Conservation (phyloP, 1,140 invertebrate species). For the Lordiphosa collinella region DNA sequence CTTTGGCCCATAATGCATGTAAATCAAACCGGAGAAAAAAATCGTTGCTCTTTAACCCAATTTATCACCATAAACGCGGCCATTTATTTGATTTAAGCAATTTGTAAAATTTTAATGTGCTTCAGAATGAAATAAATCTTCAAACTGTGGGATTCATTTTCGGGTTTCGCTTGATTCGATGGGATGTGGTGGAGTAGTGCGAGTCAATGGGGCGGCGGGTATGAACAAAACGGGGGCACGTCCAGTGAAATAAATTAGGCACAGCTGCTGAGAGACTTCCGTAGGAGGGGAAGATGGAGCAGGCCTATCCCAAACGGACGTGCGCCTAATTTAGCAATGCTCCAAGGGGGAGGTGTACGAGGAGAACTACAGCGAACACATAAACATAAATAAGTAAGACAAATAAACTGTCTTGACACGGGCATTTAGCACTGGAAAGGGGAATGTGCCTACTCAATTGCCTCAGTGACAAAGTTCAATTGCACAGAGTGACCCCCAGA, state of each 20-base stretch:
- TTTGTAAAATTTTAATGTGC: constrained; percentile 76
- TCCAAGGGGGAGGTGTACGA: not conserved
- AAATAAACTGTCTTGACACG: constrained; percentile 69
- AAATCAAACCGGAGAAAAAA: constrained; percentile 38
- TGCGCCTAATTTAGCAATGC: constrained; percentile 60
- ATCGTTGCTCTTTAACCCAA: constrained; percentile 53
- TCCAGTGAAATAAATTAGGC: constrained; percentile 74
- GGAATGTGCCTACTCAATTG: constrained; percentile 20
- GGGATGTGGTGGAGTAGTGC: constrained; percentile 19
- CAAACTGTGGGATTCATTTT: constrained; percentile 60
- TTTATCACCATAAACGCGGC: constrained; percentile 73
- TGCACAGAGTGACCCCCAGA: constrained; percentile 35
- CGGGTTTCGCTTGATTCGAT: constrained; percentile 8
- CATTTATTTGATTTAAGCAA: constrained; percentile 73
- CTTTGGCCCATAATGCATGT: constrained; percentile 19
- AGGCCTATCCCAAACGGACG: constrained; percentile 41
- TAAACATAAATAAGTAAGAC: constrained; percentile 74
- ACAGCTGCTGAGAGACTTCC: constrained; percentile 50
- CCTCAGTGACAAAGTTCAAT: constrained; percentile 52
- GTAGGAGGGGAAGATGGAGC: constrained; percentile 3
- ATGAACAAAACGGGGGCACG: constrained; percentile 48
- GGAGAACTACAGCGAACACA: constrained; percentile 31
- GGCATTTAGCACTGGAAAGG: constrained; percentile 53
- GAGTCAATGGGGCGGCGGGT: constrained; percentile 3
- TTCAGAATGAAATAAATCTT: constrained; percentile 70